Conservation (phyloP, 2,888 invertebrate species). For the Cephus nigrinus region DNA sequence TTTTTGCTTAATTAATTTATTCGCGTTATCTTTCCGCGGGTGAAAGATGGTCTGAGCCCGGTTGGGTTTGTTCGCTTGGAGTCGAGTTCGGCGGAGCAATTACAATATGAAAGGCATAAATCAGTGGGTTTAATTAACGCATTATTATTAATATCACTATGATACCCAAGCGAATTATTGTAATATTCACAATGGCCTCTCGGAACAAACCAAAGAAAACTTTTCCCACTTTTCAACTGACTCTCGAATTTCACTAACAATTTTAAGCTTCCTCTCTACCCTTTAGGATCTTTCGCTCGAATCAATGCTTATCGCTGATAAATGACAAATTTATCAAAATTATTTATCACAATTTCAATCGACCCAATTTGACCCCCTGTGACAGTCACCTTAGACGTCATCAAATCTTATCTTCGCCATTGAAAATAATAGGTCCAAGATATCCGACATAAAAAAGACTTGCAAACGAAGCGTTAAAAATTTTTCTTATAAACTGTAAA, state of each 20-base stretch:
- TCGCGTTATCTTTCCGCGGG: conserved; percentile 48
- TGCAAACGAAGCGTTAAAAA: too few relatives aligned
- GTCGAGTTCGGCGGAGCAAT: conserved; percentile 62
- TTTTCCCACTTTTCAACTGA: background rate
- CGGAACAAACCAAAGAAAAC: conserved; percentile 40
- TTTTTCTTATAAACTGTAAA: conserved; percentile 27
- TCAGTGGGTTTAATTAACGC: conserved; percentile 64
- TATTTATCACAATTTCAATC: too few relatives aligned
- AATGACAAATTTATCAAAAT: background rate
- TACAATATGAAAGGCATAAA: conserved; percentile 66
- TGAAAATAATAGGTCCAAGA: too few relatives aligned
- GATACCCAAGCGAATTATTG: conserved; percentile 32
- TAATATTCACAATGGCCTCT: conserved; percentile 23
- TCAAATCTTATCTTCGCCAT: too few relatives aligned
- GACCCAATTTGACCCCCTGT: too few relatives aligned
- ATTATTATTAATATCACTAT: conserved; percentile 62
- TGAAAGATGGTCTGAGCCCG: conserved; percentile 33
- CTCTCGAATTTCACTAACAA: background rate
- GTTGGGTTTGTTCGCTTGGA: conserved; percentile 47
- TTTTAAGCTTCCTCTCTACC: background rate
- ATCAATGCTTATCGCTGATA: background rate
- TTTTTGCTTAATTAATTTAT: conserved; percentile 59
- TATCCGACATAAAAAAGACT: too few relatives aligned
- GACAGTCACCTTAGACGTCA: too few relatives aligned
- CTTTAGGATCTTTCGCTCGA: background rate